Evolutionary conservation across 2,888 invertebrate species (phyloP).

Genomic region (Saturnia pavonia): DNA sequence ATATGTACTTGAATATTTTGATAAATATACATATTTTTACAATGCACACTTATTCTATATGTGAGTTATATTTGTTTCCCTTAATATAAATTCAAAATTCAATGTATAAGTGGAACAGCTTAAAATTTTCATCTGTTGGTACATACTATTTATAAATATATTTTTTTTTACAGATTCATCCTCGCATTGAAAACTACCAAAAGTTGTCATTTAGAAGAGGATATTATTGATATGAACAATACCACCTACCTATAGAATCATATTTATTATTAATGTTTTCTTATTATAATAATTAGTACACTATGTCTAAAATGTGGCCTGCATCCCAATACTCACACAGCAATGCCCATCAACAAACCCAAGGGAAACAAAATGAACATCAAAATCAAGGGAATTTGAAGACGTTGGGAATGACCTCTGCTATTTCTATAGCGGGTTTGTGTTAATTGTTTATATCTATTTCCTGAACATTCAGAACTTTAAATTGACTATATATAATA

Average conservation of each 20-base stretch:
- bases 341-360: slow-evolving; percentile 53
- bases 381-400: slow-evolving; percentile 82
- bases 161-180: slow-evolving; percentile 45
- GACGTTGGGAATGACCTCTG: slow-evolving; percentile 95
- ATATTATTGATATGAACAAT: slow-evolving; percentile 42
- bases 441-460: slow-evolving; percentile 23
- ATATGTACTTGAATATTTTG: neutral
- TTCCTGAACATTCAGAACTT: no score
- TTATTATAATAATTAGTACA: slow-evolving; percentile 23
- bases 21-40: neutral
- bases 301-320: slow-evolving; percentile 77
- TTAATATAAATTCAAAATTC: neutral
- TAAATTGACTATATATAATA: no score
- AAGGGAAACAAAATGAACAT: slow-evolving; percentile 63
- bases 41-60: neutral
- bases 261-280: slow-evolving; percentile 28
- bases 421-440: slow-evolving; percentile 92
- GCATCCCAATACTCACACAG: slow-evolving; percentile 75
- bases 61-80: neutral
- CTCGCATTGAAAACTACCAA: slow-evolving; percentile 36
- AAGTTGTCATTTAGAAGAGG: slow-evolving; percentile 50
- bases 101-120: no score
- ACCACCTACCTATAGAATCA: slow-evolving; percentile 40
- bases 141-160: neutral
- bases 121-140: no score